These are phyloP conservation scores for Cercopithecus mitis DNA, from an alignment of 2,797 vertebrate genomes.

Conservation along the genomic window DNA sequence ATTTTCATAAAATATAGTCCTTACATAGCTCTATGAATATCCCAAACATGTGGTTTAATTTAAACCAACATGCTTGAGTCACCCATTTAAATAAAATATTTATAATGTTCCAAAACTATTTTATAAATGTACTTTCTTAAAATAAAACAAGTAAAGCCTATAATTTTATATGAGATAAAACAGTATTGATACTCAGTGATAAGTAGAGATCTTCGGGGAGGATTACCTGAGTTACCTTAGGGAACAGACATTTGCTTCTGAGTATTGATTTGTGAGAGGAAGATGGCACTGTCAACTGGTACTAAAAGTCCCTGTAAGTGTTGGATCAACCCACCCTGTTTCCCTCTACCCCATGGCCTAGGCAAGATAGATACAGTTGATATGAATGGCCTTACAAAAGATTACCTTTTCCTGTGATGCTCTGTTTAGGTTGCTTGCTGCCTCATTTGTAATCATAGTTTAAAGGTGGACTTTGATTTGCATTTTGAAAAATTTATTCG, in stretches of 20 bases:
- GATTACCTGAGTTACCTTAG: neutral
- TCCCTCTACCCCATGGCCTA: neutral
- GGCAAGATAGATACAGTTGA: neutral
- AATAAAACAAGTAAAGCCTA: slow-evolving; percentile 54
- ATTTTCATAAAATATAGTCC: slow-evolving; percentile 62
- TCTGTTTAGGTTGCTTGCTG: neutral
- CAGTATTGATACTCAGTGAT: neutral
- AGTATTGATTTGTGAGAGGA: neutral
- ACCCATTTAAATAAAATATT: slow-evolving; percentile 70
- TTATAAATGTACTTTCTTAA: slow-evolving; percentile 59
- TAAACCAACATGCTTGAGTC: slow-evolving; percentile 74
- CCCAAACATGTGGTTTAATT: slow-evolving; percentile 73
- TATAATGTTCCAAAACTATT: slow-evolving; percentile 61
- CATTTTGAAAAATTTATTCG: neutral
- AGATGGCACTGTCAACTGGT: neutral
- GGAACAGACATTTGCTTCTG: neutral
- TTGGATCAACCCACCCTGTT: neutral
- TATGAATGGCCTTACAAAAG: neutral
- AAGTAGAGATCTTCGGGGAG: slow-evolving; percentile 4
- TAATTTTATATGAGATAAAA: slow-evolving; percentile 55
- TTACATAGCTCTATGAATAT: slow-evolving; percentile 66
- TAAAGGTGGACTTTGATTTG: neutral
- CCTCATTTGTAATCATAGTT: neutral
- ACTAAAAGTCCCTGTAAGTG: neutral
- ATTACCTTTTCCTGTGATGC: neutral